These are phyloP conservation scores for Edolisoma coerulescens DNA, from an alignment of 2,113 vertebrate species.

Conservation along the genomic window DNA sequence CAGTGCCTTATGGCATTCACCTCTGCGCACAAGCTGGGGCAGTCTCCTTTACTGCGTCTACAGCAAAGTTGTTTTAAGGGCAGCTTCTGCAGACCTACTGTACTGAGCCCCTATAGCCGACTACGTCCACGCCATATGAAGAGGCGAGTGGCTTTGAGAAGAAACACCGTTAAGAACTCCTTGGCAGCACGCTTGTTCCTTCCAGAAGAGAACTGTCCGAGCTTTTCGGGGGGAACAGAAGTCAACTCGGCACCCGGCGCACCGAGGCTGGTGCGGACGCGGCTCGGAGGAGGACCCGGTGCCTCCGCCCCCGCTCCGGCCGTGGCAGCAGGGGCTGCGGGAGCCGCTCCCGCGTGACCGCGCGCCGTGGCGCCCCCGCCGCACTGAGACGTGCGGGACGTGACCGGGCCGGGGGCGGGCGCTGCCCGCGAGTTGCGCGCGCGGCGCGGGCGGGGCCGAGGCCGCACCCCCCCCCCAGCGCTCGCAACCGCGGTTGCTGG, in stretches of 20 bases:
- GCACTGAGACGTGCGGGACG: no score
- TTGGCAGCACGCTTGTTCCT: background rate
- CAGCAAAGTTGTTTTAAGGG: fast-evolving
- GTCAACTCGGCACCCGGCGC: background rate
- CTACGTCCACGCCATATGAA: fast-evolving
- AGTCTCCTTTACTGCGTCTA: background rate
- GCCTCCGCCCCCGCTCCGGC: fast-evolving
- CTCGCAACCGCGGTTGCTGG: background rate
- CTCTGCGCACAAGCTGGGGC: background rate
- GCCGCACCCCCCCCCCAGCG: background rate
- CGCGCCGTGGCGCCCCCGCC: background rate
- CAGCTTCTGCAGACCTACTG: background rate
- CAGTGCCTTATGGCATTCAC: background rate
- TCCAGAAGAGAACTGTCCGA: no score
- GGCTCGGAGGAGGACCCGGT: background rate
- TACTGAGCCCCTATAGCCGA: background rate
- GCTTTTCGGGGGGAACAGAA: background rate
- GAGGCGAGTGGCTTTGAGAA: background rate
- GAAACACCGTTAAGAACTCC: background rate
- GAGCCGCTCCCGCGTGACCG: background rate
- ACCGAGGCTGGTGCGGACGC: background rate
- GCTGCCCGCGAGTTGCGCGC: background rate
- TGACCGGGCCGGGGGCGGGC: no score
- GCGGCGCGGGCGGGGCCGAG: background rate
- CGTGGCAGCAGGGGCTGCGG: no score